These are phyloP conservation scores for Vidua macroura DNA, from an alignment of 2,113 vertebrate species.

Conservation along the genomic window DNA sequence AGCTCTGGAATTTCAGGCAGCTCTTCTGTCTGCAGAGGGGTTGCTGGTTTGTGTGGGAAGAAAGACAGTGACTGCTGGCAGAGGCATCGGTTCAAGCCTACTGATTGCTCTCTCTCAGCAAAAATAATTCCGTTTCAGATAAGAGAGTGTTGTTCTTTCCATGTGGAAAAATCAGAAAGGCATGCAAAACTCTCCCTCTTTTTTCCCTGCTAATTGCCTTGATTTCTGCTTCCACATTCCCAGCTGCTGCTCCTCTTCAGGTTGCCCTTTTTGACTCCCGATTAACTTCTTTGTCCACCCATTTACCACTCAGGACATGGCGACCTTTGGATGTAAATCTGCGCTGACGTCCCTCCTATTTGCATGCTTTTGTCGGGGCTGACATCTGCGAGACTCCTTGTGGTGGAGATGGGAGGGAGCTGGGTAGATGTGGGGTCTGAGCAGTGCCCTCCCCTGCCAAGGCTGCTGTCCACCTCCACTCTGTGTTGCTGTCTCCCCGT, in stretches of 20 bases:
- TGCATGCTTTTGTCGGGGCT: neutral
- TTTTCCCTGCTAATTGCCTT: conserved; percentile 27
- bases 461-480: neutral
- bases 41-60: neutral
- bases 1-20: neutral
- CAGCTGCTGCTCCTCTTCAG: conserved; percentile 54
- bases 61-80: neutral
- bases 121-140: conserved; percentile 19
- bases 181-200: conserved; percentile 18
- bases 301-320: conserved; percentile 51
- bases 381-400: neutral
- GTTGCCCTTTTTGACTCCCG: conserved; percentile 56
- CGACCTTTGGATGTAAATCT: conserved; percentile 59
- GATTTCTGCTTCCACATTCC: conserved; percentile 36
- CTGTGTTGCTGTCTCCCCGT: fast-evolving
- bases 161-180: conserved; percentile 30
- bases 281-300: conserved; percentile 64
- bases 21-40: neutral
- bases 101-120: neutral
- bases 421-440: fast-evolving
- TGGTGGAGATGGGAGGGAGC: neutral
- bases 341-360: neutral
- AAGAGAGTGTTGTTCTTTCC: neutral
- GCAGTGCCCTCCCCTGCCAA: neutral
- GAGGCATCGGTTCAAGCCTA: neutral